A percentile compares a stretch with the other conserved stretches of the same genome.
These are phyloP conservation scores for Charaxes varanes DNA, from an alignment of 1,140 invertebrate genomes.

Conservation along the genomic window DNA sequence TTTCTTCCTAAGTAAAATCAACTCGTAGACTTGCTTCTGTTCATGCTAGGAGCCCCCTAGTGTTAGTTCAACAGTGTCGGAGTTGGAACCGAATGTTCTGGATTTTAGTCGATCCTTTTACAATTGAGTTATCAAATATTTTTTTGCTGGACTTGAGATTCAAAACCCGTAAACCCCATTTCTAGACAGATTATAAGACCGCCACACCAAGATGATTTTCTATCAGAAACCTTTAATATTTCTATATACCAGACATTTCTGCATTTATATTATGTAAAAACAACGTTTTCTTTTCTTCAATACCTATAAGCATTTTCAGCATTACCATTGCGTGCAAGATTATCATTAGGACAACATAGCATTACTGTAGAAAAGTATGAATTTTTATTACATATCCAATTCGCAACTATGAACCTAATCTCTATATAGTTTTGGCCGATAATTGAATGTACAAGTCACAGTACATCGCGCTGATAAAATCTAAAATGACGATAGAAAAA, in stretches of 20 bases:
- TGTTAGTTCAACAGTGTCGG: too few species aligned
- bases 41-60: too few species aligned
- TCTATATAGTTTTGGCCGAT: neutral
- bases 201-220: too few species aligned
- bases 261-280: conserved; percentile 3
- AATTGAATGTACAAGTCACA: neutral
- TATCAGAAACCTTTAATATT: too few species aligned
- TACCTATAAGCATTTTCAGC: conserved; percentile 5
- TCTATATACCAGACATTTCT: neutral
- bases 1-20: too few species aligned
- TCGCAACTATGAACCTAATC: conserved; percentile 4
- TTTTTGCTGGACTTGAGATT: too few species aligned
- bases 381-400: conserved; percentile 12
- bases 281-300: conserved; percentile 15
- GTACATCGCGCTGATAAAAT: conserved; percentile 11
- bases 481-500: conserved; percentile 16
- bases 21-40: too few species aligned
- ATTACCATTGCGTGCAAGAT: conserved; percentile 16
- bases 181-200: too few species aligned
- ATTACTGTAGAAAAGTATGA: conserved; percentile 17
- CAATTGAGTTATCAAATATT: too few species aligned
- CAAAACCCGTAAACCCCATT: too few species aligned
- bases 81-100: too few species aligned
- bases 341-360: conserved; percentile 16
- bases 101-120: too few species aligned